phyloP scores from a whole-genome alignment of 1,140 invertebrate genomes.

The Dendroctonus ponderosae region DNA sequence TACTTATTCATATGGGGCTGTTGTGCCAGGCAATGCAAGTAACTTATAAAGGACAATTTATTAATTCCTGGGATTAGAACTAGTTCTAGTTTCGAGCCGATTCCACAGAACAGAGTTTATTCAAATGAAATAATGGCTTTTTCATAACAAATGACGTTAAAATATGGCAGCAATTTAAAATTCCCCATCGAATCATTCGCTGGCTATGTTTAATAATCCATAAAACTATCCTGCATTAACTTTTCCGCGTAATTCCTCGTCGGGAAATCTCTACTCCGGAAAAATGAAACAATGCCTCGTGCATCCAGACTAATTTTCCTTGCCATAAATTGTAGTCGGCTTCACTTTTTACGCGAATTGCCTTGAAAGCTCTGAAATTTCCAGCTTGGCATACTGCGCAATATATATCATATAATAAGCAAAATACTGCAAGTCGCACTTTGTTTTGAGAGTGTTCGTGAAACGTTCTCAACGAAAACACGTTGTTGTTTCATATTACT shows the following conservation, averaged over 20 bases:
- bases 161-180: too few relatives aligned
- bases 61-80: too few relatives aligned
- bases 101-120: too few relatives aligned
- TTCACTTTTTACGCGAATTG: conserved; percentile 33
- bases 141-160: too few relatives aligned
- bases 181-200: too few relatives aligned
- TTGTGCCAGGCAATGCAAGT: too few relatives aligned
- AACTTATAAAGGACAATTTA: too few relatives aligned
- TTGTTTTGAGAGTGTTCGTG: background rate
- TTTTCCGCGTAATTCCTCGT: background rate
- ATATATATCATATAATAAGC: conserved; percentile 43
- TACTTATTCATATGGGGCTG: too few relatives aligned
- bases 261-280: conserved; percentile 21
- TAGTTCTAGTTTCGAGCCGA: too few relatives aligned
- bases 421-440: conserved; percentile 2
- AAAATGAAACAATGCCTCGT: conserved; percentile 24
- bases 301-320: conserved; percentile 31
- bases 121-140: too few relatives aligned
- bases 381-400: conserved; percentile 8
- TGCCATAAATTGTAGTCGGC: conserved; percentile 31
- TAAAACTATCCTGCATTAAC: too few relatives aligned
- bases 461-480: background rate
- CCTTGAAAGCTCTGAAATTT: conserved; percentile 27
- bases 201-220: too few relatives aligned
- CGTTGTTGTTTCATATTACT: background rate